Evolutionary conservation across 2,888 invertebrate genomes (phyloP), one percentile per base, ranked within the genome.

Genomic region (Drosophila nr. fundita): DNA sequence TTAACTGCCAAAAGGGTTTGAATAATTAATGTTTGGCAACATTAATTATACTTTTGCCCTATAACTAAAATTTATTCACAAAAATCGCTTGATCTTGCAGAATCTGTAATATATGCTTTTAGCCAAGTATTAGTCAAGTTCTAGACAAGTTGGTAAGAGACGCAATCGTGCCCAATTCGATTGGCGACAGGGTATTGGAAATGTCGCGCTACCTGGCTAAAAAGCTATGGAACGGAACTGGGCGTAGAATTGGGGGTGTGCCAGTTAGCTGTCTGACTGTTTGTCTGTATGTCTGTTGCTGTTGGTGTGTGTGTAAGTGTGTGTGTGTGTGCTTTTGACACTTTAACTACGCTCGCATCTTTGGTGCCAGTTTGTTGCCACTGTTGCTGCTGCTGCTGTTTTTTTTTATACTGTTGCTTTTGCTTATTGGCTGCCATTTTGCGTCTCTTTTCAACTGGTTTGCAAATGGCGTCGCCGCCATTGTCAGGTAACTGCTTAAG

Each of bases 311-410:
- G 32, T 32, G 8, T 13, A 32, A 40, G 42, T 59, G 67, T 54
- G 73, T 57, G 68, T 59, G 65, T 60, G 73, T 57, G 68, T 85
- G 85, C 71, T 86, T 87, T 78, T 83, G 87, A 87, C 87, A 87
- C 82, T 79, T 88, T 79, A 86, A 83, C 88, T 81, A 61, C 75
- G 77, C 77, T 68, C 60, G 66, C 74, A 80, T 42, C 30, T 73
- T 75, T 82, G 70, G 73, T 57, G 49, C 63, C 58, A 21, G 65
- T 57, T 68, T 66, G 65, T 63, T 70, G 63, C 70, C 67, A 54
- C 54, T 68, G 66, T 58, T 70, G 65, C 68, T 68, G 57, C 50
- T 59, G 68, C 53, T 57, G 50, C 57, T 68, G 66, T 59, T 69
- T 60, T 71, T 67, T 54, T 53, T 65, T 53, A n/a, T 0, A 30